Percentiles rank a stretch among this genome's conserved stretches.
phyloP scores from a whole-genome alignment of 2,113 vertebrate species.

The Psephotus haematonotus region DNA sequence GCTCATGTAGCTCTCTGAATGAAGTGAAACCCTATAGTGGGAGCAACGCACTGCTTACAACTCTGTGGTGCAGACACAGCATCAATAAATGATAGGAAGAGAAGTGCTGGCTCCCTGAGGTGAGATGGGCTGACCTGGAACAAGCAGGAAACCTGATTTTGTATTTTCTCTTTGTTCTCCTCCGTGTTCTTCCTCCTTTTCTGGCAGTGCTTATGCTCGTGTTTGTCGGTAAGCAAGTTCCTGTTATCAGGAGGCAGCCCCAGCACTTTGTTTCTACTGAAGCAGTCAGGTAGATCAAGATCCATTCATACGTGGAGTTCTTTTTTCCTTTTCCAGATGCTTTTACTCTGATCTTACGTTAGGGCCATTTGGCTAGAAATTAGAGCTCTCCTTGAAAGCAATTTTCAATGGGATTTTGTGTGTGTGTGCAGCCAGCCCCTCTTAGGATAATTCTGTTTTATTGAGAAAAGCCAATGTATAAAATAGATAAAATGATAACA shows the following conservation, averaged over 20 bases:
- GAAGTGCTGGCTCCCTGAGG: neutral
- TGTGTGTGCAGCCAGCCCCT: neutral
- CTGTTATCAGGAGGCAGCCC: neutral
- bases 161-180: neutral
- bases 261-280: neutral
- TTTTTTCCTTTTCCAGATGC: neutral
- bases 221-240: neutral
- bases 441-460: neutral
- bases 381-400: neutral
- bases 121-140: neutral
- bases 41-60: neutral
- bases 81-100: neutral
- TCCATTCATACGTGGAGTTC: neutral
- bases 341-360: neutral
- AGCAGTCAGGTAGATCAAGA: neutral
- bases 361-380: neutral
- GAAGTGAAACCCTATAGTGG: neutral
- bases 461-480: neutral
- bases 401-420: neutral
- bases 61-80: neutral
- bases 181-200: neutral
- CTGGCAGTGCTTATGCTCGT: neutral
- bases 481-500: neutral
- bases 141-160: neutral
- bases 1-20: accelerated